phyloP scores from a whole-genome alignment of 2,797 vertebrate genomes.

The Melanotaenia nigrans region DNA sequence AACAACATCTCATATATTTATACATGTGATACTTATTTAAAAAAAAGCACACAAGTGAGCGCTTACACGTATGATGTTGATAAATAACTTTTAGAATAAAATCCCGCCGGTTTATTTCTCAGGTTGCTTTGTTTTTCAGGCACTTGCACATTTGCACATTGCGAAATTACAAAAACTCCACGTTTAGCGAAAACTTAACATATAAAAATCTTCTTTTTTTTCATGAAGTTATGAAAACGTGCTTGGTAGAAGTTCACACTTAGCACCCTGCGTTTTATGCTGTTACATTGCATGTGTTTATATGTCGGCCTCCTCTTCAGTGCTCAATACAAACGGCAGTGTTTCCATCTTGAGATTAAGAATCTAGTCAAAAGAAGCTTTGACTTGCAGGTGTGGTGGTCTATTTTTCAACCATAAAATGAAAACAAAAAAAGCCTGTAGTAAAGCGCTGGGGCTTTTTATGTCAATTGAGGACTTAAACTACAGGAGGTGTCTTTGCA shows the following conservation, averaged over 20 bases:
- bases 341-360: slow-evolving; percentile 29
- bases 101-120: background rate
- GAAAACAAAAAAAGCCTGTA: slow-evolving; percentile 51
- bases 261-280: background rate
- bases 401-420: slow-evolving; percentile 53
- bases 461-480: slow-evolving; percentile 47
- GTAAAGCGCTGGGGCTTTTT: slow-evolving; percentile 45
- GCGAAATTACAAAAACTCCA: background rate
- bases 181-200: background rate
- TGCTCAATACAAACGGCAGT: background rate
- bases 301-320: slow-evolving; percentile 11
- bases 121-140: background rate
- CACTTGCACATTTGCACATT: background rate
- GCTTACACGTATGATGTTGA: too few relatives aligned
- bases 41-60: background rate
- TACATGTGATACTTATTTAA: background rate
- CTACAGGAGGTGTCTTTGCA: slow-evolving; percentile 70
- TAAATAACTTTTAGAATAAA: background rate
- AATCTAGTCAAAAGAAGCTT: slow-evolving; percentile 33
- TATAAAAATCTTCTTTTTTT: slow-evolving; percentile 1
- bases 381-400: slow-evolving; percentile 61
- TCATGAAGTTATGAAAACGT: background rate
- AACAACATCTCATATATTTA: slow-evolving; percentile 47
- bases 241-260: slow-evolving; percentile 3
- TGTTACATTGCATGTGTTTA: background rate